Evolutionary conservation across 1,140 invertebrate genomes (phyloP).

Genomic region (Megalopta genalis): DNA sequence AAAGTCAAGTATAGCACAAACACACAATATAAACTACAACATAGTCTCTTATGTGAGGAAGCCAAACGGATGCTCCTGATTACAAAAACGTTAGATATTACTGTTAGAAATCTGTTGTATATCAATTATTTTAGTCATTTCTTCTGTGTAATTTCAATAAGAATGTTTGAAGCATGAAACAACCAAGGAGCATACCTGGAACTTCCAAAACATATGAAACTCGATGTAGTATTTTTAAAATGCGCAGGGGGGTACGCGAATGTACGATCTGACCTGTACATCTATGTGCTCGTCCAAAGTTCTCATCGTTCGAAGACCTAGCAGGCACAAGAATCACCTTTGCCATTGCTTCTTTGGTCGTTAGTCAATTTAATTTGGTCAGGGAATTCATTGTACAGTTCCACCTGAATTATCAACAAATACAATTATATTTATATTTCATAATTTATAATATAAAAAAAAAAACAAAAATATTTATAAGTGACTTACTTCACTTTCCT

Average conservation of each 20-base stretch:
- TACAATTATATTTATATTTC: not conserved
- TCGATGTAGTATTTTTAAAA: slow-evolving; percentile 56
- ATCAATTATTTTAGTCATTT: slow-evolving; percentile 23
- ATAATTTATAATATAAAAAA: slow-evolving; percentile 12
- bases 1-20: slow-evolving; percentile 44
- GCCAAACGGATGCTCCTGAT: slow-evolving; percentile 39
- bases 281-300: slow-evolving; percentile 67
- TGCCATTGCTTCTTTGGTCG: slow-evolving; percentile 83
- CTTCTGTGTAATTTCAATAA: slow-evolving; percentile 14
- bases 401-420: slow-evolving; percentile 84
- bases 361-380: slow-evolving; percentile 94
- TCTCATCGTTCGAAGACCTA: slow-evolving; percentile 79
- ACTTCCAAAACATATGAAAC: slow-evolving; percentile 60
- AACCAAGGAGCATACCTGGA: slow-evolving; percentile 38
- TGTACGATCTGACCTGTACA: slow-evolving; percentile 75
- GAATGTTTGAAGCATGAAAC: slow-evolving; percentile 2
- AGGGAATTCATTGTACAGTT: slow-evolving; percentile 98
- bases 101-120: slow-evolving; percentile 33
- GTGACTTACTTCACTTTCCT: slow-evolving; percentile 86
- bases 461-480: not conserved
- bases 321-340: slow-evolving; percentile 89
- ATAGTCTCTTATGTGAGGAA: slow-evolving; percentile 45
- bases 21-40: slow-evolving; percentile 58
- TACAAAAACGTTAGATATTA: slow-evolving; percentile 42
- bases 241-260: slow-evolving; percentile 51